Evolutionary conservation across 2,797 vertebrate genomes (phyloP).

Genomic region (Eulemur coronatus): DNA sequence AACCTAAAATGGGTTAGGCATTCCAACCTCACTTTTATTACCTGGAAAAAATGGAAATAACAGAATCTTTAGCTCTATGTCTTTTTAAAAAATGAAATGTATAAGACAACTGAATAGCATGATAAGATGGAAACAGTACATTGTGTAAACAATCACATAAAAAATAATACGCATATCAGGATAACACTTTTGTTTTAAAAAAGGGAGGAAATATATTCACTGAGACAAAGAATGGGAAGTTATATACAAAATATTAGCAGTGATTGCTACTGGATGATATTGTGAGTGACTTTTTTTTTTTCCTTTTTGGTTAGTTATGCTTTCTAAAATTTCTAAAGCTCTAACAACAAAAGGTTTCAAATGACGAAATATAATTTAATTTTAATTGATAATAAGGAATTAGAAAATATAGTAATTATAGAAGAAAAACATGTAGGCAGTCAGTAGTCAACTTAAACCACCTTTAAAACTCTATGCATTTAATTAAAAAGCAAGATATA

Average conservation of each 20-base stretch:
- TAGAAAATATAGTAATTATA: constrained; percentile 18
- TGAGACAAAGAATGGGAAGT: not conserved
- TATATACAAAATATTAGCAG: not conserved
- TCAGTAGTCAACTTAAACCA: not conserved
- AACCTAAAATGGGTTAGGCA: not conserved
- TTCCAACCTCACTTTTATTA: not conserved
- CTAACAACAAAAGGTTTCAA: not conserved
- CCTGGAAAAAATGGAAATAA: not conserved
- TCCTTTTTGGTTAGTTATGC: not conserved
- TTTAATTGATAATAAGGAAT: constrained; percentile 23
- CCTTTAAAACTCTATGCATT: not conserved
- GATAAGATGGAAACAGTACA: not conserved
- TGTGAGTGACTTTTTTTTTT: not conserved
- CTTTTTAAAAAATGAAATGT: not conserved
- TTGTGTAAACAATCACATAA: not conserved
- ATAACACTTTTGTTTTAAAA: not conserved
- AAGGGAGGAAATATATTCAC: not conserved
- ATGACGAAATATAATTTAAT: not conserved
- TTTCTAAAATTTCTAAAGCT: constrained; percentile 41
- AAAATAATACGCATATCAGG: not conserved
- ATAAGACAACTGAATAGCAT: not conserved
- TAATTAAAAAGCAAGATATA: constrained; percentile 12
- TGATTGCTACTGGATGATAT: not conserved
- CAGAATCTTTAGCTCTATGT: not conserved
- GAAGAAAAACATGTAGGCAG: not conserved